Conservation (phyloP, 2,888 invertebrate genomes). For the Nebria salina region DNA sequence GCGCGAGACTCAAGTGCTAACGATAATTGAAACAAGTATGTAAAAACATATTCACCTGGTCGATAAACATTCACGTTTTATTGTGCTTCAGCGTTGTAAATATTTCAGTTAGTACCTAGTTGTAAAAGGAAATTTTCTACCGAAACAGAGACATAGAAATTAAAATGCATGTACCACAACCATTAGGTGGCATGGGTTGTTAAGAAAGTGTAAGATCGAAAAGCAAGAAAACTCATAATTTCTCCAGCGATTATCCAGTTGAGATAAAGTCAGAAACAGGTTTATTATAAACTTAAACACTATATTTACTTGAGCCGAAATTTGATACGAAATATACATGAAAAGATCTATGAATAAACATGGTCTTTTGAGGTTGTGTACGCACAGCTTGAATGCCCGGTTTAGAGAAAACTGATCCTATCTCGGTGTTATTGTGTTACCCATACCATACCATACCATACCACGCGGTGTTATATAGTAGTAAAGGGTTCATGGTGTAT, state of each 20-base stretch:
- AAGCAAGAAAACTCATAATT: background rate
- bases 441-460: background rate
- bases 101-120: background rate
- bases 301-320: background rate
- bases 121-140: background rate
- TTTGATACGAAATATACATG: background rate
- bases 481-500: slow-evolving; percentile 1
- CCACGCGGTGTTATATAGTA: background rate
- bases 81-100: slow-evolving; percentile 9
- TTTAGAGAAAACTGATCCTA: background rate
- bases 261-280: background rate
- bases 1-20: slow-evolving; percentile 23
- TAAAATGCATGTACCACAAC: too few relatives aligned
- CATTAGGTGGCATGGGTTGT: too few relatives aligned
- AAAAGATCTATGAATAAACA: background rate
- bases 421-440: background rate
- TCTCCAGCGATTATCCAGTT: background rate
- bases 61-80: slow-evolving; percentile 31
- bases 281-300: background rate
- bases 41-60: slow-evolving; percentile 21
- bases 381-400: background rate
- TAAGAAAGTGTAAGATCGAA: too few relatives aligned
- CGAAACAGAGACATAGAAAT: too few relatives aligned
- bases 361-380: background rate
- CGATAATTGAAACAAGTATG: slow-evolving; percentile 36